Evolutionary conservation across 2,888 invertebrate genomes (phyloP).

Genomic region (Heteropelma amictum): DNA sequence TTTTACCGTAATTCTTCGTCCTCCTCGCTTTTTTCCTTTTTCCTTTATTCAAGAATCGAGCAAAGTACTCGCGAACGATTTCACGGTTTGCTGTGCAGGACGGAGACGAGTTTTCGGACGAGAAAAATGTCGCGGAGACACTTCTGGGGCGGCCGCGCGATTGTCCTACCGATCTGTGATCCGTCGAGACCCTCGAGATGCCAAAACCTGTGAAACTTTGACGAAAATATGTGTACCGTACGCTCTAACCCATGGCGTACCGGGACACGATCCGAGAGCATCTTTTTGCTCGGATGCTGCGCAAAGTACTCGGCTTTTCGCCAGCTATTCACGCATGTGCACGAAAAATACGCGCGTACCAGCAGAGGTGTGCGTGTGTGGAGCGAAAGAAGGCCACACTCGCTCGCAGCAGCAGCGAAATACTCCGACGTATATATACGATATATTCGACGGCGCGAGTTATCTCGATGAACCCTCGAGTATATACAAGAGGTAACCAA

Average conservation of each 20-base stretch:
- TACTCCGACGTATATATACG: slow-evolving; percentile 39
- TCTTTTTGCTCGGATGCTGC: slow-evolving; percentile 29
- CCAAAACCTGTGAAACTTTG: slow-evolving; percentile 11
- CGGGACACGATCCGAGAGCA: too few species aligned
- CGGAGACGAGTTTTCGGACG: background rate
- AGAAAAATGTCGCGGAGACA: background rate
- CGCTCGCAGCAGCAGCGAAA: too few species aligned
- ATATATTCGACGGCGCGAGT: slow-evolving; percentile 44
- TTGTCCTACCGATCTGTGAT: background rate
- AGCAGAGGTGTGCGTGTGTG: background rate
- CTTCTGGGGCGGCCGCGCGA: background rate
- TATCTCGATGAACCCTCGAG: slow-evolving; percentile 75
- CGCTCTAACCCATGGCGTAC: too few species aligned
- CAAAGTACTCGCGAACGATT: slow-evolving; percentile 26
- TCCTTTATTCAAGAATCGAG: slow-evolving; percentile 1
- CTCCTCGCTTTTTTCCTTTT: slow-evolving; percentile 3
- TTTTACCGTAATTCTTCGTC: too few species aligned
- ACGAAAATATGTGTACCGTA: slow-evolving; percentile 9
- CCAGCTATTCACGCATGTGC: too few species aligned
- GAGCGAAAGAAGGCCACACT: slow-evolving; percentile 23
- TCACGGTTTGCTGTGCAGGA: slow-evolving; percentile 13
- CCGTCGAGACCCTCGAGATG: slow-evolving; percentile 11
- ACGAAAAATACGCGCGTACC: too few species aligned
- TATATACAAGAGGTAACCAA: slow-evolving; percentile 66
- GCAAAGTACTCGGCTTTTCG: slow-evolving; percentile 29